Conservation (phyloP, 2,888 invertebrate species). For the Drosophila atripex region DNA sequence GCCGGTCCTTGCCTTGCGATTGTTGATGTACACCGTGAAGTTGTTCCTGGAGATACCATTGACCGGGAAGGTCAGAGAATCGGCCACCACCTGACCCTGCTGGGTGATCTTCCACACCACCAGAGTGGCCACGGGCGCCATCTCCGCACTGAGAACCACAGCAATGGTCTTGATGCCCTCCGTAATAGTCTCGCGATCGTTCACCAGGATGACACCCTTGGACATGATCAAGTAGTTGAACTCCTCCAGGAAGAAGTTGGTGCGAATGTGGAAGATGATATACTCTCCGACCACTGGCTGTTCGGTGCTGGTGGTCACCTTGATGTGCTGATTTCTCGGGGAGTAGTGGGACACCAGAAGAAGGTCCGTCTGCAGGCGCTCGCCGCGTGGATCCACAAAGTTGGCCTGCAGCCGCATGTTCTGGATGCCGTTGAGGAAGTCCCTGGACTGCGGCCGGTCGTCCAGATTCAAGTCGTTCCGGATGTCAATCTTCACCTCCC, state of each 20-base stretch:
- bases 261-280: constrained; percentile 96
- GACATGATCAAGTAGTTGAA: constrained; percentile 97
- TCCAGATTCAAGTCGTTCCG: constrained; percentile 86
- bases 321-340: constrained; percentile 91
- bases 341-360: constrained; percentile 92
- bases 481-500: constrained; percentile 92
- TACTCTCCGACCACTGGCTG: constrained; percentile 95
- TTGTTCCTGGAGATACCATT: constrained; percentile 97
- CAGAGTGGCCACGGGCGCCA: constrained; percentile 96
- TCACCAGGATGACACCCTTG: constrained; percentile 94
- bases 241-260: constrained; percentile 94
- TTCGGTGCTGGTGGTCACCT: constrained; percentile 92
- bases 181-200: constrained; percentile 93
- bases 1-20: constrained; percentile 96
- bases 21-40: constrained; percentile 94
- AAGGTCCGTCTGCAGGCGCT: constrained; percentile 88
- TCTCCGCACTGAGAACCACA: constrained; percentile 92
- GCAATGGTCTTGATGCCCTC: constrained; percentile 91
- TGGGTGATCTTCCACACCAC: constrained; percentile 94
- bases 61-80: constrained; percentile 97
- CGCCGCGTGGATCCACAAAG: constrained; percentile 87
- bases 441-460: constrained; percentile 86
- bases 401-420: constrained; percentile 86
- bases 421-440: constrained; percentile 87
- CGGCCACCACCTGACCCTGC: constrained; percentile 94